Percentiles rank a stretch among this genome's conserved stretches.
Evolutionary conservation across 2,888 invertebrate genomes (phyloP).

Genomic region (Lamellibrachia satsuma): DNA sequence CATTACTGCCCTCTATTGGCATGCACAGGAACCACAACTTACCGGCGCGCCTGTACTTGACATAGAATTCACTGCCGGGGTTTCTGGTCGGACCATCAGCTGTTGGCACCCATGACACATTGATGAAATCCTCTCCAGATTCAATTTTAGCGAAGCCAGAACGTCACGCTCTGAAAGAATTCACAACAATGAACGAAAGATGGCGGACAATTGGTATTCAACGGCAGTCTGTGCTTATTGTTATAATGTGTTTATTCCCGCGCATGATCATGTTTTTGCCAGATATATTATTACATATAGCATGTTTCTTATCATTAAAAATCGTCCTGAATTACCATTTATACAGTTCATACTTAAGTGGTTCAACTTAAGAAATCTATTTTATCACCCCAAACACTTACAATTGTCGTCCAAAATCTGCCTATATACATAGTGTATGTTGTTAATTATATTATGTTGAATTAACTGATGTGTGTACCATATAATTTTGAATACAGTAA

Average conservation of each 20-base stretch:
- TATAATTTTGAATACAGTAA: too few relatives aligned
- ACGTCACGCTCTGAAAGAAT: slow-evolving; percentile 44
- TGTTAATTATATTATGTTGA: too few relatives aligned
- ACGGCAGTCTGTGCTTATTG: background rate
- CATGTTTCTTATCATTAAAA: background rate
- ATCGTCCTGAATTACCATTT: background rate
- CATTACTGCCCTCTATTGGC: background rate
- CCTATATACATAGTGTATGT: too few relatives aligned
- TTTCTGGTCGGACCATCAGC: slow-evolving; percentile 69
- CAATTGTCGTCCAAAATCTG: background rate
- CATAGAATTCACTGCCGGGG: slow-evolving; percentile 90
- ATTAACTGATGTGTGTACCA: too few relatives aligned
- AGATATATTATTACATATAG: background rate
- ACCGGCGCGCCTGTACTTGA: slow-evolving; percentile 74
- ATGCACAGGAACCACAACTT: slow-evolving; percentile 26
- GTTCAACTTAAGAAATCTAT: background rate
- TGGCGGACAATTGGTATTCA: background rate
- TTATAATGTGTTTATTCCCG: background rate
- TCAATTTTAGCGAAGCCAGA: slow-evolving; percentile 45
- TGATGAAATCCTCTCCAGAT: slow-evolving; percentile 62
- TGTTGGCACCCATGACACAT: slow-evolving; percentile 77
- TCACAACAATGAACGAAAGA: background rate
- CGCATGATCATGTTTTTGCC: background rate
- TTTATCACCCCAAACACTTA: background rate
- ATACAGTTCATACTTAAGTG: background rate